Evolutionary conservation across 1,140 invertebrate species (phyloP), one percentile per base, ranked within the genome.

Genomic region (Brachionus calyciflorus): DNA sequence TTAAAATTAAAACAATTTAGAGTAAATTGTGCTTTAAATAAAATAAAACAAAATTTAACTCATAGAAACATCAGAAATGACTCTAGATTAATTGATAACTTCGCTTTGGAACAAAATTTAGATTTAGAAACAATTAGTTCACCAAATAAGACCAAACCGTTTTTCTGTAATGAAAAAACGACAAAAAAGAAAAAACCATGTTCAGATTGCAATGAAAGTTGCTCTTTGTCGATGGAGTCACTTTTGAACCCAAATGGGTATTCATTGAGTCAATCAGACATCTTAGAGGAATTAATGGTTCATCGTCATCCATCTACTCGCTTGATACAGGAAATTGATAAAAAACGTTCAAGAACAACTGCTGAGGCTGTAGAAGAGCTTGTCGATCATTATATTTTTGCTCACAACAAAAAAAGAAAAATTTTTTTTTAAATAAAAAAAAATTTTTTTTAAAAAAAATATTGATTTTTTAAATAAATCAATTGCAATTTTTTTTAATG

Each of bases 11-110:
- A 65, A 65, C 60, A 65, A 24, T 21, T 14, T 12, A 41, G 60
- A 44, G 40, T 65, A 24, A 65, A 44, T 65, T 46, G 60, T 65
- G 60, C 40, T 21, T 44, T 65, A 65, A 65, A 65, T 46, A 65
- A 65, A 44, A 65, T 65, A 24, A 65, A 44, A 44, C 19, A 41
- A 44, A 65, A 46, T 44, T 44, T 65, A 24, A 24, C 24, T 44
- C 10, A 37, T 44, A 65, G 44, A 7, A 46, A 65, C 30, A 65
- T 7, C 17, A 17, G 44, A 44, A 65, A 5, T 14, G 30, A 65
- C 3, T 30, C 19, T 19, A 41, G 21, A 44, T 44, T 65, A 24
- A 24, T 65, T 10, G 41, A 46, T 44, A 44, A 24, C 44, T 65
- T 65, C 5, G 2, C 19, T 4, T 24, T 46, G 7, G 37, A 65